Base-by-base conservation (phyloP, 2,797 vertebrate species). In the Phrynocephalus vlangalii region DNA sequence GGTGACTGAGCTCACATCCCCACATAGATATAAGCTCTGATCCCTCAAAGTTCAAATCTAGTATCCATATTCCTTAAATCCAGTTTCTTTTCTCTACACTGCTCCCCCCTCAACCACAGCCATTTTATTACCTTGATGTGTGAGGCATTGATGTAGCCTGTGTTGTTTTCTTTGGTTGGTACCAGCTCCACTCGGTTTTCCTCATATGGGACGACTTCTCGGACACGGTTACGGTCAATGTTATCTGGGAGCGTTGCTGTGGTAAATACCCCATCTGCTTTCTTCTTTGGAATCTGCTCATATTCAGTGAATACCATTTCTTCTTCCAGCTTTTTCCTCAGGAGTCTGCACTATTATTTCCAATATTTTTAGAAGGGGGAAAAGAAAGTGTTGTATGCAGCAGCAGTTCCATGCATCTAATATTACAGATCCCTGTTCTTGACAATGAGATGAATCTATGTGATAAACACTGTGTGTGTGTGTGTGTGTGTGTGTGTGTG, bases 91-190 rank as follows among this genome's bases (percentile, higher is more conserved):
- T 26, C 30, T 33, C 22, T 5, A 9, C 44, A 33, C 3, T 24
- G 38, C 72, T 60, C 22, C 15, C 15, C 48, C 52, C 52, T 56
- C 52, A 9, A 1, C 9, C 52, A 56, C 9, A 56, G 13, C 52
- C 52, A 56, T 85, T 18, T 75, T 38, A 71, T 92, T 94, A 99
- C 99, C 99, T 98, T 99, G 93, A 99, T 97, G 86, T 99, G 99
- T 0, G 99, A 99, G 89, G 99, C 98, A 0, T 99, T 99, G 91
- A 99, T 98, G 96, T 99, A 99, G 88, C 99, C 99, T 0, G 98
- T 98, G 90, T 98, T 98, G 92, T 99, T 99, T 93, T 99, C 99
- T 96, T 99, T 99, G 97, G 98, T 99, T 0, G 98, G 98, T 10
- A 99, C 98, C 3, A 99, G 97, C 94, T 99, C 98, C 0, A 99